Evolutionary conservation across 2,888 invertebrate species (phyloP), one percentile per base, ranked within the genome.

Genomic region (Synergus umbraculus): DNA sequence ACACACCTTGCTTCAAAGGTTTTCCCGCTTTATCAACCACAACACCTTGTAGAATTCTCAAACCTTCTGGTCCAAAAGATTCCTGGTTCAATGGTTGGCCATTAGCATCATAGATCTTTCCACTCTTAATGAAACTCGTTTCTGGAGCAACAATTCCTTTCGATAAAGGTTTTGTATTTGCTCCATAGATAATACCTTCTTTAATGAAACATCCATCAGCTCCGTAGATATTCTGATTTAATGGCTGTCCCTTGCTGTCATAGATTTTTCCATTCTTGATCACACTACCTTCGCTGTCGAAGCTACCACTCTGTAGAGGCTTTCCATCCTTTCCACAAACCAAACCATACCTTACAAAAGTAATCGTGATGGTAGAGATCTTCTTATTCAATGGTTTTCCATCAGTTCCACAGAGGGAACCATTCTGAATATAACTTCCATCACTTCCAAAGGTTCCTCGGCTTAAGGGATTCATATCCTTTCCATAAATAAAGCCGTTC

Each of bases 61-160:
- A 67, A 77, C 91, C 91, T 79, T 91, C 91, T 1, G 90, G 88
- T 1, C 92, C 92, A 64, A 92, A 92, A 22, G 91, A 89, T 82
- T 91, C 91, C 60, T 91, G 91, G 0, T 88, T 90, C 7, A 92
- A 78, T 0, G 87, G 88, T 65, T 91, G 89, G 18, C 89, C 90
- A 79, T 86, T 86, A 0, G 85, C 85, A 4, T 88, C 86, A 43
- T 86, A 90, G 9, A 91, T 85, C 77, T 88, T 90, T 54, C 92
- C 92, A 0, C 82, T 87, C 66, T 89, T 90, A 0, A 92, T 83
- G 76, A 86, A 91, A 79, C 86, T 87, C 0, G 87, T 90, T 76
- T 92, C 92, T 0, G 90, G 83, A 13, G 81, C 80, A 0, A 89
- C 77, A 41, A 84, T 82, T n/a, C 90, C 91, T 46, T 89, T 85